Evolutionary conservation across 2,888 invertebrate genomes (phyloP), one percentile per base, ranked within the genome.

Genomic region (Linnaemya tessellans): DNA sequence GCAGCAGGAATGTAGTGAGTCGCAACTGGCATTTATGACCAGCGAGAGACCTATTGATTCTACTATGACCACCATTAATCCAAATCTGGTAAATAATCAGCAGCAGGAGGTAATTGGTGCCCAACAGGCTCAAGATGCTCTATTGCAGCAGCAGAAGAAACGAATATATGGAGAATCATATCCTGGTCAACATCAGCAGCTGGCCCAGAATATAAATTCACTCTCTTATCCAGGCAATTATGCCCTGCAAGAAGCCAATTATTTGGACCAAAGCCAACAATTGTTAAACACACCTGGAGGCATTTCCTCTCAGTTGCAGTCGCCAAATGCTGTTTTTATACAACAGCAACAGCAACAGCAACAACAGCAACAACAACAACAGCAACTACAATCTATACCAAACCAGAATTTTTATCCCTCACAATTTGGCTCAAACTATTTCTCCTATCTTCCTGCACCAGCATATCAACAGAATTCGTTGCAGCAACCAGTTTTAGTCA

Each of bases 1-100:
- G 8, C 95, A 95, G 88, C 94, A 94, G 80, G 92, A 93, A 80
- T 95, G 95, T 46, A 65, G 80, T 3, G 84, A 58, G 38, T 80
- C 75, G 0, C 78, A 86, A 20, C 62, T 84, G n/a, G 22, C 70
- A 3, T 38, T 30, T 1, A 71, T 56, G 9, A 80, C 54, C 1
- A 78, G 73, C 0, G 49, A 75, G 11, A 67, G 56, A 13, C 62
- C 77, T 2, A 1, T 9, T 20, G 22, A 20, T 54, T 2, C 38
- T n/a, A 60, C 13, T 20, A n/a, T 64, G 0, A 71, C 10, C 3
- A 73, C 65, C 0, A 18, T 22, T 18, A 62, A 60, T 67, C 58
- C 71, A 3, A 78, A 65, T 73, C 22, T 38, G 13, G 9, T 73
- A 10, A 67, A 74, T 56, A 64, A 65, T 56, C 67, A 68, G 35